phyloP scores from a whole-genome alignment of 2,888 invertebrate species.

The Caenorhabditis parvicauda region DNA sequence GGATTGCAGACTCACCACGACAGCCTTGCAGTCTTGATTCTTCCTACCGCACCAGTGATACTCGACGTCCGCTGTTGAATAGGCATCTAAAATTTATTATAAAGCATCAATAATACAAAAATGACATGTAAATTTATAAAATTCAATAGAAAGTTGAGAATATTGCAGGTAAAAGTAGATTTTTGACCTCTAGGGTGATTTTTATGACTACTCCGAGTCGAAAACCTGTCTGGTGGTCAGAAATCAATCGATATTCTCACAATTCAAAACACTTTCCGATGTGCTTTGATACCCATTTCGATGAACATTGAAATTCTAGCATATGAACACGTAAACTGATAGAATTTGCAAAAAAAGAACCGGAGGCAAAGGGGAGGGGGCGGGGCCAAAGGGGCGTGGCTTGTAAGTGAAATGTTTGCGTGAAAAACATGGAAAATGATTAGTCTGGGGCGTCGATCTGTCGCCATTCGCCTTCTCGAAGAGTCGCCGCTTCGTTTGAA shows the following conservation, averaged over 20 bases:
- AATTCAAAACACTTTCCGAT: too few relatives aligned
- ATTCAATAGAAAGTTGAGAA: too few relatives aligned
- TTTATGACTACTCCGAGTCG: too few relatives aligned
- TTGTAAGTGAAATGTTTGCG: constrained; percentile 1
- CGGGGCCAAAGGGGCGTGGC: background rate
- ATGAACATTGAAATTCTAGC: background rate
- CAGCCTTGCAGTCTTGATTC: constrained; percentile 26
- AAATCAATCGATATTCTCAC: too few relatives aligned
- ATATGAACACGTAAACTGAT: background rate
- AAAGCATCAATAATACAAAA: too few relatives aligned
- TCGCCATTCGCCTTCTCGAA: constrained; percentile 29
- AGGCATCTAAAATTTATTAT: constrained; percentile 82
- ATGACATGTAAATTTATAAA: too few relatives aligned
- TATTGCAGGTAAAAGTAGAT: too few relatives aligned
- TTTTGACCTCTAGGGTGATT: too few relatives aligned
- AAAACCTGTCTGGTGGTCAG: too few relatives aligned
- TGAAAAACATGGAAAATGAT: constrained; percentile 3
- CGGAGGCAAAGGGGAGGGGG: constrained; percentile 4
- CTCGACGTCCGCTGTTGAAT: constrained; percentile 73
- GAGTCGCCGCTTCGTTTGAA: constrained; percentile 23
- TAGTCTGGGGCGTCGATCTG: constrained; percentile 17
- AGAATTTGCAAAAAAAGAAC: constrained; percentile 7
- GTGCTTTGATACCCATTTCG: too few relatives aligned
- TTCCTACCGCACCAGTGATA: constrained; percentile 40
- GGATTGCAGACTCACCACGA: too few relatives aligned